Evolutionary conservation across 2,797 vertebrate species (phyloP).

Genomic region (Pangasius djambal): DNA sequence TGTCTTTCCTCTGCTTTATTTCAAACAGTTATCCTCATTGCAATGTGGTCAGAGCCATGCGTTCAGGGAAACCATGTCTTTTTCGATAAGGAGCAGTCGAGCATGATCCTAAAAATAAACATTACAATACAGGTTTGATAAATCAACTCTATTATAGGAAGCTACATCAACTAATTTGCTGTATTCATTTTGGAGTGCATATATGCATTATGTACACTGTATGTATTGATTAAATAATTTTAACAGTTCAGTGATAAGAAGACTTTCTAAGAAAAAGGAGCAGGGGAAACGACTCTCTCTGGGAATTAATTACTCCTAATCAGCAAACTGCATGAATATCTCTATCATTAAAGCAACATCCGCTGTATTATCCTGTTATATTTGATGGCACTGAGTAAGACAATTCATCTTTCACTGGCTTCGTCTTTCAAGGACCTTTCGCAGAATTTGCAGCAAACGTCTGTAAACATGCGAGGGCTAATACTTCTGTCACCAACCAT

Average conservation of each 20-base stretch:
- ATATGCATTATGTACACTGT: background rate
- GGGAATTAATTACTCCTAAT: background rate
- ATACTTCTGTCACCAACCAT: background rate
- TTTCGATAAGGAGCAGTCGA: constrained; percentile 85
- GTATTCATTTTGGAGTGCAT: background rate
- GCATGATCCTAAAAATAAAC: constrained; percentile 87
- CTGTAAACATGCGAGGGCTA: background rate
- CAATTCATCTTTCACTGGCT: background rate
- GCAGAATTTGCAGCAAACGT: constrained; percentile 11
- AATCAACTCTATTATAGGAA: background rate
- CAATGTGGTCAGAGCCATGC: constrained; percentile 79
- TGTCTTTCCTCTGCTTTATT: constrained; percentile 73
- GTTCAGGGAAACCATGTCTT: constrained; percentile 82
- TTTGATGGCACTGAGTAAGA: background rate
- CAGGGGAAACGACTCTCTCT: background rate
- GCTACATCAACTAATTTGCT: background rate
- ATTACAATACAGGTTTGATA: constrained; percentile 60
- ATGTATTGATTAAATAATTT: background rate
- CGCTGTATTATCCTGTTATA: background rate
- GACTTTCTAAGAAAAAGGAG: constrained; percentile 10
- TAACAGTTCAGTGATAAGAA: constrained; percentile 6
- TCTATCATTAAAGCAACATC: background rate
- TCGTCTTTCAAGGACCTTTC: constrained; percentile 24
- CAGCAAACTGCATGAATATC: background rate
- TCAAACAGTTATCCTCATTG: constrained; percentile 81